Evolutionary conservation across 2,888 invertebrate species (phyloP).

Genomic region (Melieria omissa): DNA sequence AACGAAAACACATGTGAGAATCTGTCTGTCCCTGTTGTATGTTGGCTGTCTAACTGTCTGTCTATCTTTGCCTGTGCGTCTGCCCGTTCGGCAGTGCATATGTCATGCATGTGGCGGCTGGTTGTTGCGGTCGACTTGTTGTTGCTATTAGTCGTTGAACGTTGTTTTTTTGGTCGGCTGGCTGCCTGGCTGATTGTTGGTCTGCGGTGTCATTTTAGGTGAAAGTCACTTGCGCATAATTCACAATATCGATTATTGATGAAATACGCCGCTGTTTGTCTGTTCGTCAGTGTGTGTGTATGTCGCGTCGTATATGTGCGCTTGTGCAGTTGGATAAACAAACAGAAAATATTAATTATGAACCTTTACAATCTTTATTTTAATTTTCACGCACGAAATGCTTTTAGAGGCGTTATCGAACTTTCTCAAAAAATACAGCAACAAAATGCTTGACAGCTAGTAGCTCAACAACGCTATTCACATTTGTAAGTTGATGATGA

Average conservation of each 20-base stretch:
- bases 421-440: too few species aligned
- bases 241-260: constrained; percentile 26
- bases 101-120: too few species aligned
- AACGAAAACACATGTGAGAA: background rate
- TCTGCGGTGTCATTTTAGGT: constrained; percentile 53
- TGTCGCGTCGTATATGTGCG: background rate
- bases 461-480: too few species aligned
- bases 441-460: too few species aligned
- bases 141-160: background rate
- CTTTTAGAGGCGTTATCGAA: too few species aligned
- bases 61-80: background rate
- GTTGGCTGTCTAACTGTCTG: background rate
- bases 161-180: background rate
- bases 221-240: constrained; percentile 48
- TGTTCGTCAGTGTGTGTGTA: background rate
- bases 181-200: constrained; percentile 2
- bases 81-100: background rate
- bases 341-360: background rate
- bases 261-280: background rate
- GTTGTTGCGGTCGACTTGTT: too few species aligned
- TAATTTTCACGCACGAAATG: too few species aligned
- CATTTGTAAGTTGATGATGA: too few species aligned
- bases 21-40: constrained; percentile 9
- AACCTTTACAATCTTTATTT: too few species aligned
- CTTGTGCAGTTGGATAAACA: background rate